A percentile compares a stretch with the other conserved stretches of the same genome.
phyloP scores from a whole-genome alignment of 2,797 vertebrate genomes.

The Sphenopsis melanotis region DNA sequence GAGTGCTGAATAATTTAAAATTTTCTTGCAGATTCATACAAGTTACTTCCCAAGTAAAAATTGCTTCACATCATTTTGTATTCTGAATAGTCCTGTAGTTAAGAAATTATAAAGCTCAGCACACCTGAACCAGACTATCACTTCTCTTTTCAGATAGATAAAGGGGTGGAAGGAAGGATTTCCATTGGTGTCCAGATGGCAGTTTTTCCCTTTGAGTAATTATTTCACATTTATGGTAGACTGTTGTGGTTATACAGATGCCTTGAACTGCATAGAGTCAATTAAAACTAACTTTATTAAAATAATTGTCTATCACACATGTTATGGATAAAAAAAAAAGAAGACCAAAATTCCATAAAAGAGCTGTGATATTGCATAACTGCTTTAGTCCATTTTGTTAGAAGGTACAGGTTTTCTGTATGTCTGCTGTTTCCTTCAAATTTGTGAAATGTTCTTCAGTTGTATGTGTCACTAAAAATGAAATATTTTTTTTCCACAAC shows the following conservation, averaged over 20 bases:
- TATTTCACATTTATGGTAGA: background rate
- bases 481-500: fast-evolving
- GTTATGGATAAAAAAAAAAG: background rate
- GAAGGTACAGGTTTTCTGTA: background rate
- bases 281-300: background rate
- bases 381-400: background rate
- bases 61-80: background rate
- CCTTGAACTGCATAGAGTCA: background rate
- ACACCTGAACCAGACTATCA: background rate
- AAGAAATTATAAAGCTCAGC: background rate
- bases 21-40: background rate
- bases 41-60: background rate
- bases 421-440: background rate
- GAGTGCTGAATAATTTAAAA: background rate
- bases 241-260: background rate
- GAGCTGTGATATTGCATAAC: background rate
- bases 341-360: background rate
- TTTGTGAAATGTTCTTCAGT: background rate
- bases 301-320: background rate
- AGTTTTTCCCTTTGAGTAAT: background rate
- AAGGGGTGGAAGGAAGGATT: background rate
- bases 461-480: background rate
- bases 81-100: background rate
- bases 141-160: background rate
- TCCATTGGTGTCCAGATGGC: background rate